These are phyloP conservation scores for Leuctra nigra DNA, from an alignment of 2,888 invertebrate species.

Conservation along the genomic window DNA sequence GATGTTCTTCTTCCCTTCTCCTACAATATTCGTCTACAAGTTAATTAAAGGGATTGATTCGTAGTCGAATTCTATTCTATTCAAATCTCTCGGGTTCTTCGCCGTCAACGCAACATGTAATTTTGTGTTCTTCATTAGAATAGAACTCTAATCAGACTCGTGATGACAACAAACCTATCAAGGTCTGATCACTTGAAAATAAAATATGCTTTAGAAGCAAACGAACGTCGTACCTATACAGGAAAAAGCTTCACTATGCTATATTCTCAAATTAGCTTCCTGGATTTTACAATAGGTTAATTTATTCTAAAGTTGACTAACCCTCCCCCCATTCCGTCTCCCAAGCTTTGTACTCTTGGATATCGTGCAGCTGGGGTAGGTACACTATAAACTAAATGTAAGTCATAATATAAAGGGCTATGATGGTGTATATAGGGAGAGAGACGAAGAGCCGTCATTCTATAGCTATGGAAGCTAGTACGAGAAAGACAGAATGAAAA, in stretches of 20 bases:
- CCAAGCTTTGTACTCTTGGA: conserved; percentile 10
- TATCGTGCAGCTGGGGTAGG: conserved; percentile 1
- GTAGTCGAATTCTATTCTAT: too few species aligned
- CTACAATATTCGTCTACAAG: too few species aligned
- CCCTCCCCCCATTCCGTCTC: conserved; percentile 2
- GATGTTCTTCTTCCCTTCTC: too few species aligned
- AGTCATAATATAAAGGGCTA: conserved; percentile 10
- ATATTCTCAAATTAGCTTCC: conserved; percentile 31
- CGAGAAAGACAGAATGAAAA: too few species aligned
- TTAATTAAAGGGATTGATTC: too few species aligned
- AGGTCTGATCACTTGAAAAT: conserved; percentile 8
- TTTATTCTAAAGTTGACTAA: conserved; percentile 29
- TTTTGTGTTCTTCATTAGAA: too few species aligned
- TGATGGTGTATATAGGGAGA: not conserved
- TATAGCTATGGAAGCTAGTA: too few species aligned
- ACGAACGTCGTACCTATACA: not conserved
- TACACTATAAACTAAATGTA: conserved; percentile 14
- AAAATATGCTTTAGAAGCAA: too few species aligned
- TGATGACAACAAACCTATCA: not conserved
- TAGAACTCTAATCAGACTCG: not conserved
- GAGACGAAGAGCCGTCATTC: not conserved
- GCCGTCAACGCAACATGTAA: too few species aligned
- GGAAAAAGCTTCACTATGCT: conserved; percentile 9
- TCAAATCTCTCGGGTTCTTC: too few species aligned
- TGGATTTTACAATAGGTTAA: conserved; percentile 30